Evolutionary conservation across 37 sponge, comb jelly and placozoan genomes (phyloP), one percentile per base, ranked within the genome.

Genomic region (Halichondria panicea): DNA sequence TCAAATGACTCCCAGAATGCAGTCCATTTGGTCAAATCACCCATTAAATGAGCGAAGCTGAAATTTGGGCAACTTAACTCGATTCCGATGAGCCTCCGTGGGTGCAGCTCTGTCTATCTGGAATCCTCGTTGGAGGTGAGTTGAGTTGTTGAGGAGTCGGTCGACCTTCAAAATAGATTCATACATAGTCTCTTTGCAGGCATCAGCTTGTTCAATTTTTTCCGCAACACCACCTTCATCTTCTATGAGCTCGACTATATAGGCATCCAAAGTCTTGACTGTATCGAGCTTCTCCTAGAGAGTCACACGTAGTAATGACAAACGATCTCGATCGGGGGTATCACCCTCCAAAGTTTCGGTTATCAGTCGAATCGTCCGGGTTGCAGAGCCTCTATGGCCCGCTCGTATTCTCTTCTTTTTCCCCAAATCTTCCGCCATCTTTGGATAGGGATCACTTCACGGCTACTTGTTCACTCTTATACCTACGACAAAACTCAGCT

Each of bases 121-220:
- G n/a, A 11, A n/a, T 21, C 7, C 4, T 56, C 57, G 68, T 1
- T 36, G 66, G 8, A 21, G 18, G n/a, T 35, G 24, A 28, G 74
- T 58, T 9, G 74, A 0, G 25, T 27, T 33, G 2, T 70, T 70
- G 34, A 63, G 63, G 2, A 63, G 63, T 28, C 31, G 24, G 71
- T 70, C 54, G 30, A 46, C 34, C 68, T 78, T 78, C 41, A 78
- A 33, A 28, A 78, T 24, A 48, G 68, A 24, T 4, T 24, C 3
- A 56, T 42, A 78, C 18, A 78, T 21, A 25, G 39, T 39, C 56
- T 78, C 78, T 58, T 78, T 78, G 68, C 67, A 66, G 41, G 9
- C 41, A 22, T 78, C 78, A 22, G 78, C 78, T 35, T 44, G 78
- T 34, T 78, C 78, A n/a, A 78, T 78, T 31, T 78, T 68, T 3